Evolutionary conservation across 2,797 vertebrate genomes (phyloP), one percentile per base, ranked within the genome.

Genomic region (Zenarchopterus dispar): DNA sequence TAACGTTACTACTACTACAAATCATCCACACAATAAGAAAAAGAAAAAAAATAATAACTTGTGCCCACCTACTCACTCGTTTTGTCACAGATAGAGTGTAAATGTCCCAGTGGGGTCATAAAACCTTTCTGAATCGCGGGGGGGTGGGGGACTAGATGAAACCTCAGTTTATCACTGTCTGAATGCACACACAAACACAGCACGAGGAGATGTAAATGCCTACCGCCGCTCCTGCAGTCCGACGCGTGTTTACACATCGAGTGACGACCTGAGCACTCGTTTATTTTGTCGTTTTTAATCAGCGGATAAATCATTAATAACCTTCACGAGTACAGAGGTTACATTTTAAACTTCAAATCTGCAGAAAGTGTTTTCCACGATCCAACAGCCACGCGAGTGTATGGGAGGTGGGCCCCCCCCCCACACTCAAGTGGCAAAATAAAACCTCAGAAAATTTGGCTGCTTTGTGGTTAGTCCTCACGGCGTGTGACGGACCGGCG

Each of bases 21-120:
- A 15, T 17, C 2, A 17, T 17, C 17, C 7, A 22, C 11, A 24
- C 11, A 17, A 17, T 15, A 16, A 9, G 13, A 24, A 17, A 44
- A 22, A 21, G 8, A 41, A 57, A 36, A 45, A 17, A 46, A n/a
- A 56, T 6, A 54, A 23, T 57, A 47, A 5, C 9, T 8, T 45
- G 3, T 10, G 16, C 6, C 33, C 5, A 47, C 41, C 5, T 18
- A 48, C 60, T 46, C 18, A 54, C 44, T 39, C 31, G 5, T 50
- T 44, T 63, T 75, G 21, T 55, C 53, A 56, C 26, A 66, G 45
- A 51, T 17, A 43, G 4, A 72, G 13, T 8, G 36, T 60, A 78
- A 85, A 75, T 60, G 72, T 78, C 75, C 86, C 78, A 48, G 0
- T 60, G 78, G 75, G 69, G 46, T 73, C 36, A 71, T 84, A 73